Conservation (phyloP, 64 coral and sea anemone species). For the Stylophora pistillata region DNA sequence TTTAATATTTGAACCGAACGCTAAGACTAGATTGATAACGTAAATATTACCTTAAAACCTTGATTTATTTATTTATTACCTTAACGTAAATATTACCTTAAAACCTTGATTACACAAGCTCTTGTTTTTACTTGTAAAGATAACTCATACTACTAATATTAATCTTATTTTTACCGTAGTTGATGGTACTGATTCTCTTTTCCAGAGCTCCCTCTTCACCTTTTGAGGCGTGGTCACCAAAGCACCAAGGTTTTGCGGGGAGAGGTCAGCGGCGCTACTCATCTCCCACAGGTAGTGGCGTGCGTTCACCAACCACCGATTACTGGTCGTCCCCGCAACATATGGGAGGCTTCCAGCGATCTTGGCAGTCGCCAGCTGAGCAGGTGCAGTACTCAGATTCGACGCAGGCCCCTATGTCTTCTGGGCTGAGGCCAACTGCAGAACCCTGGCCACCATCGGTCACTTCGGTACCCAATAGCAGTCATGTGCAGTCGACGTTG, state of each 20-base stretch:
- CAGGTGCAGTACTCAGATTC: conserved; percentile 45
- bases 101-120: too few relatives aligned
- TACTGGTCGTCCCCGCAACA: conserved; percentile 19
- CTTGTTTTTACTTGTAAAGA: too few relatives aligned
- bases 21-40: too few relatives aligned
- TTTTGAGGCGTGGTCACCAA: conserved; percentile 57
- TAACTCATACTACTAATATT: too few relatives aligned
- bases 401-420: conserved; percentile 23
- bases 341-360: conserved; percentile 42
- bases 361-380: conserved; percentile 50
- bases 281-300: conserved; percentile 59
- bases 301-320: conserved; percentile 51
- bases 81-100: too few relatives aligned
- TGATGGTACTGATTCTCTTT: neutral
- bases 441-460: conserved; percentile 60
- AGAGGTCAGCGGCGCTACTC: conserved; percentile 65
- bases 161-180: too few relatives aligned
- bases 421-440: conserved; percentile 58
- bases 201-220: conserved; percentile 44
- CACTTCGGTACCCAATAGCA: conserved; percentile 29
- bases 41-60: too few relatives aligned
- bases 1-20: too few relatives aligned
- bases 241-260: conserved; percentile 31
- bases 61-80: too few relatives aligned
- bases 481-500: conserved; percentile 34